Evolutionary conservation across 2,113 vertebrate species (phyloP), one percentile per base, ranked within the genome.

Genomic region (Athene cunicularia): DNA sequence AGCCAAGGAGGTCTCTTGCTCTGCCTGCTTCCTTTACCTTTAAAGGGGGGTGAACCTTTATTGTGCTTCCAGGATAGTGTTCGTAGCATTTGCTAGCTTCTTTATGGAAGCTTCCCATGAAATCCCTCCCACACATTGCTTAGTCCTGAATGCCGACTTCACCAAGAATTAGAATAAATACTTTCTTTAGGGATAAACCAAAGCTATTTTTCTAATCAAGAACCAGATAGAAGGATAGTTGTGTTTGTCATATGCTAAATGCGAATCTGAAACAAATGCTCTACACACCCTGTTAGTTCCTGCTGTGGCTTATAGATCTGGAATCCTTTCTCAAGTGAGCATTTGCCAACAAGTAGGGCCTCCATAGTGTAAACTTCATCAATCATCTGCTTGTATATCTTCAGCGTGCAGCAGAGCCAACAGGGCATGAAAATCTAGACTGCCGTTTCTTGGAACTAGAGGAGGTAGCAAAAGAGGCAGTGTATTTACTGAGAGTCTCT

Each of bases 361-460:
- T 95, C 62, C 49, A 27, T 53, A 53, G 68, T 73, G 70, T 68
- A 94, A 94, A 87, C 21, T 19, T 32, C 49, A 73, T 96, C 94
- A 96, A 41, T 96, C 97, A 93, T 86, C 56, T 91, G 43, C 60
- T 92, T 95, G 30, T 94, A 33, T 79, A 71, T 92, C 43, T 92
- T 80, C 60, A 74, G 62, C 5, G 0, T 62, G 53, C 74, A 86
- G 35, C 47, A 79, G 56, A 84, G 55, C 72, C 80, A 95, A 92
- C 59, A 79, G 76, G 95, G 60, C 76, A 81, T 96, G 83, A 91
- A 86, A 94, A 89, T 91, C 64, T 79, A 80, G 80, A 37, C 52
- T 96, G 88, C 75, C 53, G 58, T 88, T 79, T 93, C 67, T 75
- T 79, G 43, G 52, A 92, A 64, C 20, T 56, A 72, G 30, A 75